Evolutionary conservation across 2,888 invertebrate genomes (phyloP).

Genomic region (Gryllus longicercus): DNA sequence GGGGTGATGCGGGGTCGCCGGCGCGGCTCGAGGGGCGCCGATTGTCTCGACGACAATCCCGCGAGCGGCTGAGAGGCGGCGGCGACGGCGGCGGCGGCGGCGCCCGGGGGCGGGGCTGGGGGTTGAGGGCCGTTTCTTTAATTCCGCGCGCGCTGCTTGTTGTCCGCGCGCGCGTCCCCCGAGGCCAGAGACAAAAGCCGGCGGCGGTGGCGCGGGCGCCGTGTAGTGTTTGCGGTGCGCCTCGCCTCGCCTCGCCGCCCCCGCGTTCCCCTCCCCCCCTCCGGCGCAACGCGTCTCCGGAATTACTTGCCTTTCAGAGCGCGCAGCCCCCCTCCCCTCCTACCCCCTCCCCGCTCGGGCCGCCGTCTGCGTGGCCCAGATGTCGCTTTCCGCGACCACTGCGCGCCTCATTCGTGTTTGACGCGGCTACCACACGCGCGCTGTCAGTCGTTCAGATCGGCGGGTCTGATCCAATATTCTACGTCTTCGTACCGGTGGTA

Average conservation of each 20-base stretch:
- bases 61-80: background rate
- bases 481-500: no score
- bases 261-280: background rate
- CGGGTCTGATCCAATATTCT: no score
- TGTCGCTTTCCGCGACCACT: no score
- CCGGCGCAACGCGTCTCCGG: background rate
- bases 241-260: background rate
- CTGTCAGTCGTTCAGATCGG: no score
- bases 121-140: conserved; percentile 4
- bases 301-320: no score
- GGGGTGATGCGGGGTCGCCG: background rate
- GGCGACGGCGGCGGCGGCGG: no score
- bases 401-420: no score
- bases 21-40: background rate
- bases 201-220: background rate
- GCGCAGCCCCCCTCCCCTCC: no score
- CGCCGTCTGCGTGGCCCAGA: no score
- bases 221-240: background rate
- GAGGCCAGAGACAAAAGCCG: background rate
- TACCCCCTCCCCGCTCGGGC: no score
- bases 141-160: background rate
- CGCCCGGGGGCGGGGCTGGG: background rate
- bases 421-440: no score
- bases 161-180: background rate
- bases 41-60: conserved; percentile 9